Conservation (phyloP, 2,797 vertebrate species). For the Echiichthys vipera region DNA sequence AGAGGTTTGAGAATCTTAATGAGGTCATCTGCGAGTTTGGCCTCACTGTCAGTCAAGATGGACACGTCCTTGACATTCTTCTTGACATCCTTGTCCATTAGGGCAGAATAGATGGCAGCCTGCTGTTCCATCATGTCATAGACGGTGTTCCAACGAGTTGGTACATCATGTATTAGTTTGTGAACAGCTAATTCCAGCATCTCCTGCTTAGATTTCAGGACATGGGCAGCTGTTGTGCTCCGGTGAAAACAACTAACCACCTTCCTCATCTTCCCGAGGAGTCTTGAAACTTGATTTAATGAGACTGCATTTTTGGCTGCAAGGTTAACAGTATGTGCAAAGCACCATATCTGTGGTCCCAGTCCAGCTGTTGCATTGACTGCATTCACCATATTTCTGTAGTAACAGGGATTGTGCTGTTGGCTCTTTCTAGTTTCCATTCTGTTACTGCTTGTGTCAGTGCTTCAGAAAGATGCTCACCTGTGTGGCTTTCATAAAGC, state of each 20-base stretch:
- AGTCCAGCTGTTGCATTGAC: too few species aligned
- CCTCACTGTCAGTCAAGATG: constrained; percentile 19
- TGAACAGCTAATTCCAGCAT: not conserved
- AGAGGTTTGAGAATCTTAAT: constrained; percentile 35
- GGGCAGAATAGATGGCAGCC: constrained; percentile 25
- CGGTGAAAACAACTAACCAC: not conserved
- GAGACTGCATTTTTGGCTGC: not conserved
- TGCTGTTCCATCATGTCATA: constrained; percentile 35
- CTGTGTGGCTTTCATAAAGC: too few species aligned
- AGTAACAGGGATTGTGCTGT: not conserved
- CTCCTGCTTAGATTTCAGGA: not conserved
- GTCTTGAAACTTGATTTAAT: not conserved
- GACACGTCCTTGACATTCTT: constrained; percentile 21
- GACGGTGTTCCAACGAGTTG: constrained; percentile 1
- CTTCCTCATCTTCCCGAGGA: not conserved
- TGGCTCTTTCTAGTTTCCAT: not conserved
- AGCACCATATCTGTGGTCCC: too few species aligned
- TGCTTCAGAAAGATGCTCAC: too few species aligned
- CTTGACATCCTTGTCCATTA: constrained; percentile 35
- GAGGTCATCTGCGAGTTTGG: constrained; percentile 26
- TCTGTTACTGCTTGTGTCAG: not conserved
- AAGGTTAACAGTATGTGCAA: not conserved
- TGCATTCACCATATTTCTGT: not conserved
- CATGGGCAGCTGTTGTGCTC: not conserved
- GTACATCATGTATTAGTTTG: not conserved